A percentile compares a stretch with the other conserved stretches of the same genome.
These are phyloP conservation scores for Pseudorectes ferrugineus DNA, from an alignment of 2,113 vertebrate species.

Conservation along the genomic window DNA sequence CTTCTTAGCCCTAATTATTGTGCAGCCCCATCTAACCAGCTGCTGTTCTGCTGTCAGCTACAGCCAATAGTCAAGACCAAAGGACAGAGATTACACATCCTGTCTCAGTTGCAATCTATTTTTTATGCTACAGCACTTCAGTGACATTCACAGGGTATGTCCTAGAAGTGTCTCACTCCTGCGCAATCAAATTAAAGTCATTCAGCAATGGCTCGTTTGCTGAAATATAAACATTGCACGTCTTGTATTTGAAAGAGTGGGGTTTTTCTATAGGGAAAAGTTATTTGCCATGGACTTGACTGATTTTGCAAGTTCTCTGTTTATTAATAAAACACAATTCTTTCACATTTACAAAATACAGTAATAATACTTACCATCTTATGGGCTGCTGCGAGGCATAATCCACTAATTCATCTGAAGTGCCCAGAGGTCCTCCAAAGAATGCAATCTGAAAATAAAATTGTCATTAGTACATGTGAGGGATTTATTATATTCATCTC, in stretches of 20 bases:
- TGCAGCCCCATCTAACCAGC: neutral
- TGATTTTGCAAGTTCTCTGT: neutral
- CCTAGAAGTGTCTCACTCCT: neutral
- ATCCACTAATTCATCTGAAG: neutral
- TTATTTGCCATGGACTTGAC: neutral
- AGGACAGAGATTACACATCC: neutral
- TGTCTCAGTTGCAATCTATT: neutral
- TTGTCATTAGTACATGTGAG: neutral
- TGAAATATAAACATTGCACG: neutral
- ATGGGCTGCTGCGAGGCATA: neutral
- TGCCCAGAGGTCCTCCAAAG: neutral
- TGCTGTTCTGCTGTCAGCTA: neutral
- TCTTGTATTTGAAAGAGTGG: neutral
- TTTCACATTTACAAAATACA: neutral
- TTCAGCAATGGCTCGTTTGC: neutral
- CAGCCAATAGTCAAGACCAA: neutral
- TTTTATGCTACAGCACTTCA: neutral
- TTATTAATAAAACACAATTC: neutral
- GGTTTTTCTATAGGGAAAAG: neutral
- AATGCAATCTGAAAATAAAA: neutral
- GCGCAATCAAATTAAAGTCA: neutral
- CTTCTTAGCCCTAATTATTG: neutral
- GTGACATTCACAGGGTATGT: neutral
- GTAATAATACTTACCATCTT: neutral
- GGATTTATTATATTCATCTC: neutral